Conservation (phyloP, 1,140 invertebrate species). For the Penaeus indicus region DNA sequence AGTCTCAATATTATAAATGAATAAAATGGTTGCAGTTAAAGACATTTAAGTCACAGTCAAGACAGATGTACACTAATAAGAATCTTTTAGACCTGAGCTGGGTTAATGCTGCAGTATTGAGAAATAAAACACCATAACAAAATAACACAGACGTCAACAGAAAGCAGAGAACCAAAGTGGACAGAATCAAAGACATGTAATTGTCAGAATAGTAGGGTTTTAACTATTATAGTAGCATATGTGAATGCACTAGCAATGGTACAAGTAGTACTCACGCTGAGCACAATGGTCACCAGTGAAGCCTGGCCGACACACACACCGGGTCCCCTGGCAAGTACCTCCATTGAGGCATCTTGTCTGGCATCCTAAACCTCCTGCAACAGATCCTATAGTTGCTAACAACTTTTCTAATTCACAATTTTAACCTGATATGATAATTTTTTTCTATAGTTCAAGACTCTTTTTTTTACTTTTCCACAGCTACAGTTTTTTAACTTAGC, state of each 20-base stretch:
- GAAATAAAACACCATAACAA: background rate
- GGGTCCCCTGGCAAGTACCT: constrained; percentile 79
- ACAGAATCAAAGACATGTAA: background rate
- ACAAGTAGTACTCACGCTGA: constrained; percentile 77
- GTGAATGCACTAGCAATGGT: no score
- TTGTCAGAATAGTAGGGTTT: background rate
- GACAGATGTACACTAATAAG: no score
- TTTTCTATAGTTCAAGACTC: no score
- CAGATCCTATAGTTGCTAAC: constrained; percentile 39
- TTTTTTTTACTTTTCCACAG: no score
- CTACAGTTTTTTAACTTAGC: no score
- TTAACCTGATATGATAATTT: background rate
- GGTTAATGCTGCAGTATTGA: no score
- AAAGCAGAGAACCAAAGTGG: background rate
- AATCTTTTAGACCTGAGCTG: no score
- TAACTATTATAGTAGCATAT: background rate
- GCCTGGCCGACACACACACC: constrained; percentile 80
- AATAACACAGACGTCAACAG: background rate
- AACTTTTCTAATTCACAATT: background rate
- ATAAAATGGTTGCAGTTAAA: no score
- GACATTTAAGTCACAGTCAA: no score
- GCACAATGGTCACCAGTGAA: constrained; percentile 84
- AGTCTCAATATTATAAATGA: no score
- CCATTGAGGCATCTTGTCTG: constrained; percentile 82
- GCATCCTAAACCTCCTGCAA: constrained; percentile 72